Base-by-base conservation (phyloP, 64 coral and sea anemone genomes). In the Orbicella faveolata region DNA sequence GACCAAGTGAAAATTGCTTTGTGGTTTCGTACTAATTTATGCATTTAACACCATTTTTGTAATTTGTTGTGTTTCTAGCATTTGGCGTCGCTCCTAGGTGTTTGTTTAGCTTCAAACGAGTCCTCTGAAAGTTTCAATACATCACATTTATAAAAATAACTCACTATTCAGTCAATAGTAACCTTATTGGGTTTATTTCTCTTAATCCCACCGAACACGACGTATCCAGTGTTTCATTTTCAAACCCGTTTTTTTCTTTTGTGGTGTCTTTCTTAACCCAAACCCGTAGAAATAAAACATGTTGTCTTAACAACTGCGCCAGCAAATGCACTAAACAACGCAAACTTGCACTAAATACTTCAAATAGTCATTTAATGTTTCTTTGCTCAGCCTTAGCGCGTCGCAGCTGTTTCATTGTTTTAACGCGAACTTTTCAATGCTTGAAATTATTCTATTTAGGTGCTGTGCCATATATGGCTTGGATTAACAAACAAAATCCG, bases 381-480 rank as follows among this genome's bases (percentile, higher is more conserved):
- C 82, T 70, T 85, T 85, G 82, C 21, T 72, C 82, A 85, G 82
- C 65, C 51, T 44, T 70, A 14, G 61, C 23, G 2, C 7, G 17
- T 7, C n/a, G 52, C 82, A 73, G 82, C 63, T 85, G 82, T 85
- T 85, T 85, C 44, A 85, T 72, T 73, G 39, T 70, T 52, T 70
- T 53, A 17, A 41, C 0, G 20, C 55, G n/a, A 37, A 72, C 63
- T 9, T 69, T 84, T 73, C 41, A 85, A 78, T 20, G 23, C 65
- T 2, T 14, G 48, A 85, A 66, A 16, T 72, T 72, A 72, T 33
- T 72, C 64, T 72, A 37, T 85, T 72, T 52, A 26, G 10, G 19
- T 52, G 21, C 70, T 70, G 81, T 23, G 70, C 65, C 82, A 85
- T 52, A 85, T 85, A 85, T 72, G 82, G 82, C 14, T 73, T 85